Conservation (phyloP, 1,140 invertebrate species). For the Scylla paramamosain region DNA sequence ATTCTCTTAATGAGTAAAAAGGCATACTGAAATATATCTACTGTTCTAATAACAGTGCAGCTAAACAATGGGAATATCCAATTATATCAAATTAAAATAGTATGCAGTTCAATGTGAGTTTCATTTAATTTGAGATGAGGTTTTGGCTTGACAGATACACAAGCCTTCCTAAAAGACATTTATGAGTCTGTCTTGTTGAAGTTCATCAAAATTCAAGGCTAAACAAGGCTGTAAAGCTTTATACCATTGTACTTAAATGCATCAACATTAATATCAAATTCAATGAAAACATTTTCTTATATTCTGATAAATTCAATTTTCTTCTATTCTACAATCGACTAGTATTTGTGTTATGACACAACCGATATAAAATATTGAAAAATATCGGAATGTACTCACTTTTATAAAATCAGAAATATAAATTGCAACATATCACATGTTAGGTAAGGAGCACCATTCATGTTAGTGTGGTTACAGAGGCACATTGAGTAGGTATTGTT, state of each 20-base stretch:
- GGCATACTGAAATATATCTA: background rate
- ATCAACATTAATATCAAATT: constrained; percentile 71
- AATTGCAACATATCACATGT: constrained; percentile 76
- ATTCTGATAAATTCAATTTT: constrained; percentile 66
- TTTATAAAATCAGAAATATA: constrained; percentile 64
- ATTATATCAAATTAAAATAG: background rate
- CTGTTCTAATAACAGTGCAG: constrained; percentile 37
- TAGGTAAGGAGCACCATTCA: constrained; percentile 76
- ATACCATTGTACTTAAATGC: constrained; percentile 73
- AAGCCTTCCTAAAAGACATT: background rate
- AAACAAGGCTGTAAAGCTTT: constrained; percentile 75
- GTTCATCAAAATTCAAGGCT: constrained; percentile 15
- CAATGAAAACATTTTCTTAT: constrained; percentile 53
- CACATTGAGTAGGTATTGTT: constrained; percentile 62
- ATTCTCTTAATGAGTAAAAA: background rate
- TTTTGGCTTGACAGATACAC: background rate
- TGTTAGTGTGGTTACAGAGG: constrained; percentile 75
- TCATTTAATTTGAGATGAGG: background rate
- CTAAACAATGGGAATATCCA: background rate
- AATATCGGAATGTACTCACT: constrained; percentile 67
- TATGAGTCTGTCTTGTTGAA: background rate
- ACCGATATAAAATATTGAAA: constrained; percentile 70
- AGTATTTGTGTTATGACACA: constrained; percentile 74
- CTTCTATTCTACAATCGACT: constrained; percentile 74
- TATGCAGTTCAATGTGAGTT: background rate